Percentiles rank a stretch among this genome's conserved stretches.
phyloP scores from a whole-genome alignment of 2,888 invertebrate genomes.

The Eilema depressum region DNA sequence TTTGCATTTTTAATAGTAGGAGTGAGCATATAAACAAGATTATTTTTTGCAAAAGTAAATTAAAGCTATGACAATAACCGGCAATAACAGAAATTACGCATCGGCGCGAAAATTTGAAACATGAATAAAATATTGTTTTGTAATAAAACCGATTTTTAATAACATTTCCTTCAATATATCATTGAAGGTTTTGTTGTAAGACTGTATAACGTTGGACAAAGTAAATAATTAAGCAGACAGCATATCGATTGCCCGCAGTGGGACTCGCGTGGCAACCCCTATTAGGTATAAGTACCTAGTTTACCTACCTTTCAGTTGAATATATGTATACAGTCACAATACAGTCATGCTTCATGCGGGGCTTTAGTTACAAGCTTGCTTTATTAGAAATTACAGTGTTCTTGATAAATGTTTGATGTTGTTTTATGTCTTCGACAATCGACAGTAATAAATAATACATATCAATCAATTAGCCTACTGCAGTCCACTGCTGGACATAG shows the following conservation, averaged over 20 bases:
- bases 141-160: background rate
- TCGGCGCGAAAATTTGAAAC: background rate
- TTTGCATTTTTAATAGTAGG: too few relatives aligned
- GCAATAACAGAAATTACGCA: background rate
- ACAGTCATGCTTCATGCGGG: constrained; percentile 35
- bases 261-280: constrained; percentile 36
- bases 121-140: background rate
- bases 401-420: background rate
- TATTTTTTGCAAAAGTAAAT: background rate
- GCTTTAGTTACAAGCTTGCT: background rate
- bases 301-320: constrained; percentile 2
- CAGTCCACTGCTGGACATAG: too few relatives aligned
- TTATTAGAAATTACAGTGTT: background rate
- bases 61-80: background rate
- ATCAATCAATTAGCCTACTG: too few relatives aligned
- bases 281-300: constrained; percentile 14
- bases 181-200: constrained; percentile 7
- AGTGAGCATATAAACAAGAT: background rate
- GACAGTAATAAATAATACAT: too few relatives aligned
- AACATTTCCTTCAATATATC: background rate
- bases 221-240: constrained; percentile 35
- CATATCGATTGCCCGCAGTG: constrained; percentile 43
- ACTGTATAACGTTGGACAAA: constrained; percentile 24
- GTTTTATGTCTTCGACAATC: too few relatives aligned
- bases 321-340: background rate